These are phyloP conservation scores for Glossosoma conforme DNA, from an alignment of 1,140 invertebrate species.

Conservation along the genomic window DNA sequence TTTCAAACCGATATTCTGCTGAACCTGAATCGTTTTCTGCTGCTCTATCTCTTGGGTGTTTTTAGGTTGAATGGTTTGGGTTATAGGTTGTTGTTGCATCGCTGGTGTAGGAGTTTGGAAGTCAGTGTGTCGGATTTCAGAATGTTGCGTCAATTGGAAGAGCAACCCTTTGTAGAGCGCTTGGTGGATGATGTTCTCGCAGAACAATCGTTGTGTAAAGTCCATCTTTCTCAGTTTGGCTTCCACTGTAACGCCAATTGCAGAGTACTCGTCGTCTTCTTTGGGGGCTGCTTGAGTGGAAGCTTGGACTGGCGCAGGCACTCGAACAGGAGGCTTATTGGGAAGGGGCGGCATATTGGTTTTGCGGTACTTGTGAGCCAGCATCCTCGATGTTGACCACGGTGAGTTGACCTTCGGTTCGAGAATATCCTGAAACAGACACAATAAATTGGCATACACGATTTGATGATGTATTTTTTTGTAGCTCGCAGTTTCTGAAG, in stretches of 20 bases:
- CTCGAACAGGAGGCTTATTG: background rate
- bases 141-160: conserved; percentile 19
- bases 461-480: background rate
- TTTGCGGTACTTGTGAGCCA: conserved; percentile 21
- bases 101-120: conserved; percentile 10
- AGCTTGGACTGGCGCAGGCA: background rate
- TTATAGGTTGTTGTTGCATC: background rate
- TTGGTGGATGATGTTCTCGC: conserved; percentile 30
- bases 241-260: conserved; percentile 26
- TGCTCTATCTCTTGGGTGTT: no score
- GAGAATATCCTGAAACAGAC: conserved; percentile 10
- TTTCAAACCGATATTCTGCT: no score
- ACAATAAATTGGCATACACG: background rate
- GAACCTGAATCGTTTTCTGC: no score
- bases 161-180: conserved; percentile 25
- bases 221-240: conserved; percentile 30
- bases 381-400: conserved; percentile 24
- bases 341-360: conserved; percentile 3
- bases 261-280: conserved; percentile 30
- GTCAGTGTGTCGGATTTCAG: conserved; percentile 21
- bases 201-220: conserved; percentile 24
- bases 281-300: background rate
- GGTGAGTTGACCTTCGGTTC: conserved; percentile 14
- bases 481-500: background rate
- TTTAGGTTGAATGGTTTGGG: background rate